Evolutionary conservation across 2,113 vertebrate species (phyloP).

Genomic region (Malaclemys terrapin): DNA sequence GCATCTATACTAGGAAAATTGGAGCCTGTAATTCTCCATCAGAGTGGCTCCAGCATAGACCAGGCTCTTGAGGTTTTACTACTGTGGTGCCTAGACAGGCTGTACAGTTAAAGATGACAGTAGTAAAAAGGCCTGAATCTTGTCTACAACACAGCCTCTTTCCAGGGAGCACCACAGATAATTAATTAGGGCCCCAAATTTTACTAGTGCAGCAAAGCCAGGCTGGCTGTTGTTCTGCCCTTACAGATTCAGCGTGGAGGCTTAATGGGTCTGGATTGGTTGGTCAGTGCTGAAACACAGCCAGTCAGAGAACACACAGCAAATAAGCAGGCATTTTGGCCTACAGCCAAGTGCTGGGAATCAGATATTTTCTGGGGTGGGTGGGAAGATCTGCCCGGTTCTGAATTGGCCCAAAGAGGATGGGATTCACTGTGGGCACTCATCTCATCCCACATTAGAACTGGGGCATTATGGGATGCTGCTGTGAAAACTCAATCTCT

Average conservation of each 20-base stretch:
- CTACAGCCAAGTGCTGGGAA: not conserved
- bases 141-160: not conserved
- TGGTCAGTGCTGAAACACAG: not conserved
- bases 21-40: not conserved
- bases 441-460: not conserved
- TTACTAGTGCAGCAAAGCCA: not conserved
- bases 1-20: not conserved
- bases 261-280: not conserved
- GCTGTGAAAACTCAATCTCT: not conserved
- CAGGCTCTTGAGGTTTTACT: not conserved
- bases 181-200: not conserved
- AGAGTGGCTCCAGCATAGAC: not conserved
- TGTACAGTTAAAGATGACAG: not conserved
- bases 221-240: not conserved
- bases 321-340: not conserved
- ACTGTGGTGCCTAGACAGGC: not conserved
- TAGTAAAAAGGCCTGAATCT: not conserved
- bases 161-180: not conserved
- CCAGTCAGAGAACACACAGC: not conserved
- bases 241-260: not conserved
- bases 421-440: not conserved
- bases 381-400: not conserved
- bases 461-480: not conserved
- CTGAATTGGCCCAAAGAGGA: not conserved
- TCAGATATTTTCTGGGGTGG: not conserved